Evolutionary conservation across 2,113 vertebrate species (phyloP), one percentile per base, ranked within the genome.

Genomic region (Vulpes ferrilata): DNA sequence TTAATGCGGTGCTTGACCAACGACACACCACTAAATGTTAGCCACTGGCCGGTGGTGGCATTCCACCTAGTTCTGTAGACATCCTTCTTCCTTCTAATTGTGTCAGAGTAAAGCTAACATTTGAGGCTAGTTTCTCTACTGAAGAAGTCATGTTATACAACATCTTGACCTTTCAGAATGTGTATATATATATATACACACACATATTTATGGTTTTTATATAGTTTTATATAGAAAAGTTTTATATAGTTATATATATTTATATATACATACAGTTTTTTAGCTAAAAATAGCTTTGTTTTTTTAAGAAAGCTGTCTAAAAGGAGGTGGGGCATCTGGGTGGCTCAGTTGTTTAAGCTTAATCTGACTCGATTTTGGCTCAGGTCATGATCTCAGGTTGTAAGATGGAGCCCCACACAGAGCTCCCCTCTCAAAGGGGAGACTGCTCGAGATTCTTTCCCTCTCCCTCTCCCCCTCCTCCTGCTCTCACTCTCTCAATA

Each of bases 91-190:
- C 53, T 90, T 83, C 20, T n/a, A 81, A n/a, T 10, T 25, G 30
- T 27, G 67, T 59, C 60, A 19, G n/a, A 79, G 51, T 87, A 15
- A 59, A 95, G 74, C 87, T 94, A 43, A 59, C 4, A 17, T 65
- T 76, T 25, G 55, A n/a, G 20, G 43, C 22, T 74, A 3, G 32
- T 76, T 60, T 30, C 38, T 53, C 38, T 69, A 7, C 20, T 10
- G 57, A 82, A 74, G 64, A 67, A 91, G 86, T 9, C 9, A 0
- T 9, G 17, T 81, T 57, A 35, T 13, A 9, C 55, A 85, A n/a
- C 65, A 73, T 73, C 32, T 80, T 81, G 65, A 88, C n/a, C 38
- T 88, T 93, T 89, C 60, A 78, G 90, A 83, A 87, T 87, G 83
- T 11, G 48, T 73, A 25, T 76, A 76, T 27, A 19, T 7, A 43